Percentiles rank a stretch among this genome's conserved stretches.
These are phyloP conservation scores for Selene dorsalis DNA, from an alignment of 2,797 vertebrate genomes.

Conservation along the genomic window DNA sequence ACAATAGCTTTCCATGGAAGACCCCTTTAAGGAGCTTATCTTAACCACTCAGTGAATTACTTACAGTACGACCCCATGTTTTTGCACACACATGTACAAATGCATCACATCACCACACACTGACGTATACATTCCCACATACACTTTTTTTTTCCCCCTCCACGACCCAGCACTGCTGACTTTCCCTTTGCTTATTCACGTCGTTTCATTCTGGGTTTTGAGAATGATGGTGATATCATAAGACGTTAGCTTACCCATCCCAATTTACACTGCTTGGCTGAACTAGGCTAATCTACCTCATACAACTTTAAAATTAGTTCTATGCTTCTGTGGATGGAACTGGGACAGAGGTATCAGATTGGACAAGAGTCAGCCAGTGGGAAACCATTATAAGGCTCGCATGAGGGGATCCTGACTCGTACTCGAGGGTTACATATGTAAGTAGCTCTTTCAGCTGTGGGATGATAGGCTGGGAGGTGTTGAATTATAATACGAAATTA, in stretches of 20 bases:
- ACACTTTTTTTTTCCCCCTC: conserved; percentile 3
- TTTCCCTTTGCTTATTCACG: conserved; percentile 35
- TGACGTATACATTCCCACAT: background rate
- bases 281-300: conserved; percentile 77
- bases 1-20: conserved; percentile 40
- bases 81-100: conserved; percentile 22
- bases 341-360: conserved; percentile 69
- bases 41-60: conserved; percentile 41
- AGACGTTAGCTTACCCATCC: conserved; percentile 53
- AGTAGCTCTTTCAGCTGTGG: conserved; percentile 11
- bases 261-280: conserved; percentile 70
- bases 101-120: conserved; percentile 31
- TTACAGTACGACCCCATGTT: conserved; percentile 33
- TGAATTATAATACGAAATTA: background rate
- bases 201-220: conserved; percentile 39
- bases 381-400: conserved; percentile 60
- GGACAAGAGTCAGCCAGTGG: conserved; percentile 58
- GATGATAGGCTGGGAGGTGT: conserved; percentile 8
- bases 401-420: conserved; percentile 48
- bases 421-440: conserved; percentile 17
- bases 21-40: conserved; percentile 53
- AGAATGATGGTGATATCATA: conserved; percentile 50
- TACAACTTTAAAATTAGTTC: conserved; percentile 80
- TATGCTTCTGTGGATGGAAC: conserved; percentile 56
- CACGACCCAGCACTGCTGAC: conserved; percentile 14